Base-by-base conservation (phyloP, 2,888 invertebrate genomes). In the Drosophila multiciliata region DNA sequence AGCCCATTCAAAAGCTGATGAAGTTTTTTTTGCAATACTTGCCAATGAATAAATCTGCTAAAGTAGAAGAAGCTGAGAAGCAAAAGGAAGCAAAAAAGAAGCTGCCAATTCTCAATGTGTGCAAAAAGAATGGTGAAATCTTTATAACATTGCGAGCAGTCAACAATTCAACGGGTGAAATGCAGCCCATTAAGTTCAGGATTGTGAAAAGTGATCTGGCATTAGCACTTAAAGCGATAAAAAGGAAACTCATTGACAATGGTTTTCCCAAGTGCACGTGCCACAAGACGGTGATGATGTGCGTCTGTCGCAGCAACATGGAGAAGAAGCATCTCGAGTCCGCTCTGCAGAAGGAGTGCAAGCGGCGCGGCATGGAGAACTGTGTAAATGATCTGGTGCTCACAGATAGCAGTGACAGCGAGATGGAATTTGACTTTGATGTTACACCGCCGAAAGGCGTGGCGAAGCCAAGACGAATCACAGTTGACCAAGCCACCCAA, bases 371-470 rank as follows among this genome's bases (percentile, higher is more conserved):
- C 1, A 75, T 92, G 3, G 66, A 81, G 1, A 78, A 73, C 17
- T 85, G 91, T 40, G 78, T 77, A 5, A 85, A 92, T 32, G 76
- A 81, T 0, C 62, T 93, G 26, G 75, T 91, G 1, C 75, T 93
- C 0, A 90, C 92, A 0, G 93, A 93, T 40, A 92, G 91, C 0
- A 91, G 91, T 17, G 92, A 93, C 2, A 92, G 91, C 15, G 95
- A 95, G 54, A 94, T 95, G n/a, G 96, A 96, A 64, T 94, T 95
- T 92, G 95, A 96, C 80, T 95, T 96, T 32, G 95, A 96, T 77
- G 95, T 96, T 58, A 95, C 95, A 0, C 95, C 96, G 1, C 95
- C 96, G 0, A 95, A 95, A 40, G 95, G 5, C 7, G 7, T 12
- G 5, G 2, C 23, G 2, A 33, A 20, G 29, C n/a, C 48, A 23